Conservation (phyloP, 2,888 invertebrate genomes). For the Geophilus truncorum region DNA sequence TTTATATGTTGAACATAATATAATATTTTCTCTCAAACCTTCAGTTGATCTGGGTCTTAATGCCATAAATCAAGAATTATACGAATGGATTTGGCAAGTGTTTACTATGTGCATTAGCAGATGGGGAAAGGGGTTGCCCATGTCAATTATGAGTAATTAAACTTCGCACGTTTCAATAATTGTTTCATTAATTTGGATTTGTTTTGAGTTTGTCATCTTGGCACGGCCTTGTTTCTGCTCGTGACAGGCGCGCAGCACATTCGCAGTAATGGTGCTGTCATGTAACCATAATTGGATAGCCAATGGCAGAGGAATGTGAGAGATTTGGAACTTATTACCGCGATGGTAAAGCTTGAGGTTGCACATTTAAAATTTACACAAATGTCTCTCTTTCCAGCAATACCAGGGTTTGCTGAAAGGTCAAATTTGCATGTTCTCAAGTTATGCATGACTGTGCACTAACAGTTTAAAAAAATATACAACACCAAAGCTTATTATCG, state of each 20-base stretch:
- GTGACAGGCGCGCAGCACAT: conserved; percentile 1
- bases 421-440: not conserved
- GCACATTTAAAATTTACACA: conserved; percentile 16
- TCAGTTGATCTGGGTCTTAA: not conserved
- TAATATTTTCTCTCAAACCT: not conserved
- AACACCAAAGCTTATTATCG: not conserved
- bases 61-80: not conserved
- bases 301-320: conserved; percentile 19
- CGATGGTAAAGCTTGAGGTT: conserved; percentile 23
- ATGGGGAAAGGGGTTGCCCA: conserved; percentile 13
- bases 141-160: conserved; percentile 27
- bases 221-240: conserved; percentile 20
- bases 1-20: not conserved
- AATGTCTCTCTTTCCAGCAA: not conserved
- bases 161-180: conserved; percentile 27
- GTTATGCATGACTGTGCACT: not conserved
- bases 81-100: conserved; percentile 8
- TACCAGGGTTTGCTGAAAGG: not conserved
- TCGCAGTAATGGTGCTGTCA: conserved; percentile 21
- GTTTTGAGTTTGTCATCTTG: conserved; percentile 25
- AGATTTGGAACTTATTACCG: conserved; percentile 27
- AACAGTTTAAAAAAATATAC: not conserved
- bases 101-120: not conserved
- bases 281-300: conserved; percentile 24
- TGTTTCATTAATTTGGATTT: conserved; percentile 27